Evolutionary conservation across 2,888 invertebrate species (phyloP), one percentile per base, ranked within the genome.

Genomic region (Tridacna crocea): DNA sequence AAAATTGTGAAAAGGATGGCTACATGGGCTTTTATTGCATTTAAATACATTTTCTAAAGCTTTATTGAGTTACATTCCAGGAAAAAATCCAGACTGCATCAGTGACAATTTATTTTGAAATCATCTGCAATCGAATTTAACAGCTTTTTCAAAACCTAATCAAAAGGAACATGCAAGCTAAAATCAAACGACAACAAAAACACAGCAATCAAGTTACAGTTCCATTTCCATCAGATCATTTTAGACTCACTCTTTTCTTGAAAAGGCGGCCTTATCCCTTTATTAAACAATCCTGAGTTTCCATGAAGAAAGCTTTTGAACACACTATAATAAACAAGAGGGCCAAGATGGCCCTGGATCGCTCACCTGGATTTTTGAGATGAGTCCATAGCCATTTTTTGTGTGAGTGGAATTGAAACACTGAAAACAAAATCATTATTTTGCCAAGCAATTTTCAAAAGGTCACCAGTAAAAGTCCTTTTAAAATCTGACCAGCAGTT

Each of bases 111-210:
- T 61, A 61, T 61, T 61, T 61, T 61, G 22, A 61, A 61, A 61
- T 13, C 4, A 61, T 61, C 12, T 24, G 15, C 61, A 61, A 61
- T 61, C 61, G 15, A 61, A 61, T 61, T 61, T 61, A 61, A 61
- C 61, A 61, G 24, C n/a, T 61, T 68, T 68, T n/a, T 68, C 47
- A 68, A 68, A 47, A 66, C n/a, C 36, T 68, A 68, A 68, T 68
- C 15, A 68, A 68, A 47, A 47, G 10, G 11, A 68, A 19, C 68
- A 68, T 68, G 68, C 68, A 68, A 68, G 46, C 68, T 46, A 17
- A 47, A 68, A 46, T 68, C 68, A 68, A 68, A 24, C 2, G 26
- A 1, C 13, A 22, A n/a, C 1, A 61, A 61, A 61, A 61, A 68
- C 47, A 46, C 46, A 46, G n/a, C 68, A 68, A 68, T 68, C 47